Base-by-base conservation (phyloP, 2,888 invertebrate genomes). In the Strigamia maritima region DNA sequence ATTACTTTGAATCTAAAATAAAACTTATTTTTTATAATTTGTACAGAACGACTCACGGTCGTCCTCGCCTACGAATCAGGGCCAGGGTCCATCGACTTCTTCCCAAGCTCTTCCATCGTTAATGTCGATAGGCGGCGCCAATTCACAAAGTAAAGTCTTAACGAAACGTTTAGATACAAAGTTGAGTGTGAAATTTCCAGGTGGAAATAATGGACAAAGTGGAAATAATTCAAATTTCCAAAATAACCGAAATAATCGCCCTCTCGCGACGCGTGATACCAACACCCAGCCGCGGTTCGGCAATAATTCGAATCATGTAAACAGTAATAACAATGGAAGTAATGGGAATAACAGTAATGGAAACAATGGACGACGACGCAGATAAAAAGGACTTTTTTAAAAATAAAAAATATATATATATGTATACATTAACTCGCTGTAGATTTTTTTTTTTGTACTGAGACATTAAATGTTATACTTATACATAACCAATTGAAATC, bases 1-100 rank as follows among this genome's bases (percentile, higher is more conserved):
- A n/a, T n/a, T n/a, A n/a, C n/a, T n/a, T n/a, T n/a, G n/a, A n/a
- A n/a, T n/a, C n/a, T n/a, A n/a, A n/a, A n/a, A n/a, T n/a, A n/a
- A n/a, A n/a, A n/a, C n/a, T n/a, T n/a, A n/a, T n/a, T n/a, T n/a
- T n/a, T n/a, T n/a, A n/a, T n/a, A n/a, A n/a, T n/a, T n/a, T n/a
- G n/a, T n/a, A n/a, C n/a, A 75, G 75, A 28, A 28, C 31, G 75
- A 75, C 19, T 26, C 75, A 4, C 12, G 75, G 19, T 75, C 26
- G 16, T 75, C 75, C 12, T 75, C 75, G 19, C 75, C 75, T 7
- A 75, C 75, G 16, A 75, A 19, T 16, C 75, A 75, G 19, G 16
- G 24, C 16, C 38, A 2, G 3, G 12, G 16, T 4, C 19, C 31
- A 2, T 19, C 31, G 14, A 16, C 31, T 31, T 19, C 31, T 31